These are phyloP conservation scores for Fratercula arctica DNA, from an alignment of 2,797 vertebrate genomes.

Conservation along the genomic window DNA sequence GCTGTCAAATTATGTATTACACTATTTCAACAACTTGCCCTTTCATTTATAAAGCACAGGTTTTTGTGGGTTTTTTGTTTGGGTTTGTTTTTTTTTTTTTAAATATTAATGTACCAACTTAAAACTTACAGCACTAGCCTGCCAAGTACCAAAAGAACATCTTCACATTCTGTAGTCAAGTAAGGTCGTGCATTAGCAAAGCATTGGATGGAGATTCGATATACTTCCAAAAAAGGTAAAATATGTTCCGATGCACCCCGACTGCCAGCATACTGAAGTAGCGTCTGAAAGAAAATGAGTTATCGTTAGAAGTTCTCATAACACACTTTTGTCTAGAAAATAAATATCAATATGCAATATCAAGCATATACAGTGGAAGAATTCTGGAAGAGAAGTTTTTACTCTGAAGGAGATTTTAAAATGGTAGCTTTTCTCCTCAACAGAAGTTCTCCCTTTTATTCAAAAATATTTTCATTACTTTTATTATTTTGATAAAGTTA, in stretches of 20 bases:
- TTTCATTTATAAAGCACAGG: not conserved
- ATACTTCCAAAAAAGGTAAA: conserved; percentile 92
- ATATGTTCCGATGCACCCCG: conserved; percentile 93
- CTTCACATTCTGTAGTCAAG: conserved; percentile 93
- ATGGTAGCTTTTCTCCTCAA: not conserved
- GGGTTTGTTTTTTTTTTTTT: not conserved
- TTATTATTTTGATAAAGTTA: not conserved
- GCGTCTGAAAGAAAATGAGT: conserved; percentile 81
- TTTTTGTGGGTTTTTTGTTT: not conserved
- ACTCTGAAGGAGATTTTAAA: not conserved
- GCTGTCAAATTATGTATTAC: not conserved
- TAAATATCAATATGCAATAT: not conserved
- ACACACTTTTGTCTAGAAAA: not conserved
- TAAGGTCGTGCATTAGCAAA: conserved; percentile 93
- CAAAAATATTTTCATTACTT: not conserved
- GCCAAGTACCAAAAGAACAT: conserved; percentile 93
- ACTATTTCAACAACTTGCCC: not conserved
- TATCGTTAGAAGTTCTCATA: not conserved
- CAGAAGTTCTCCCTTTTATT: not conserved
- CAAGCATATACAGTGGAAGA: not conserved
- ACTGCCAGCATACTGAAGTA: conserved; percentile 93
- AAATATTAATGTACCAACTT: not conserved
- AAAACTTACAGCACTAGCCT: conserved; percentile 94
- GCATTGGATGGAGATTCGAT: conserved; percentile 95
- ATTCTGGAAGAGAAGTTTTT: not conserved